phyloP scores from a whole-genome alignment of 2,888 invertebrate species.

The Carpatolechia fugitivella region DNA sequence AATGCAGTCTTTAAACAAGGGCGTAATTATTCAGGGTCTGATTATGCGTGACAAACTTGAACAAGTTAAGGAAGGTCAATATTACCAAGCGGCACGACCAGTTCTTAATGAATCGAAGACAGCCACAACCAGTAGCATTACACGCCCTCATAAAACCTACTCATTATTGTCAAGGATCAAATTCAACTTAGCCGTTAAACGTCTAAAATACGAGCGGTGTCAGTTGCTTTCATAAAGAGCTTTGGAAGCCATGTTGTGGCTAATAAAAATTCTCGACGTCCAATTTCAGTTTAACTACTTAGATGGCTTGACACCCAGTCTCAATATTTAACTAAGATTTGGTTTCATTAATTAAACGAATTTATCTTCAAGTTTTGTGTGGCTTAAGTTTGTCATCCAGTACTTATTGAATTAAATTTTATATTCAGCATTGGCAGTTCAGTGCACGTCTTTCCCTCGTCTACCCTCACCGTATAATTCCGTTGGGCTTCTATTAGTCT shows the following conservation, averaged over 20 bases:
- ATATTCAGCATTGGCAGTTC: background rate
- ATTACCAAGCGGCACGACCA: background rate
- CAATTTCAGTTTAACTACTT: conserved; percentile 39
- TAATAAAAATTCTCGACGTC: conserved; percentile 46
- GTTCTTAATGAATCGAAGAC: conserved; percentile 26
- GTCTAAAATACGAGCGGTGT: conserved; percentile 54
- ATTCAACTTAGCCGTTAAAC: conserved; percentile 49
- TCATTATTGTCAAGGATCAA: conserved; percentile 40
- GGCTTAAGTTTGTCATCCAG: no score
- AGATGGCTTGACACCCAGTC: conserved; percentile 9
- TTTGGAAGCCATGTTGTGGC: conserved; percentile 32
- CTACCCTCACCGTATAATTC: background rate
- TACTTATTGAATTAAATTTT: background rate
- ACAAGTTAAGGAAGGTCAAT: conserved; percentile 17
- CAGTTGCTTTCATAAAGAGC: conserved; percentile 39
- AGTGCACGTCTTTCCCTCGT: background rate
- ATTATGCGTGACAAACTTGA: background rate
- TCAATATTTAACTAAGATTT: background rate
- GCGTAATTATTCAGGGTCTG: background rate
- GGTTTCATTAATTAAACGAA: no score
- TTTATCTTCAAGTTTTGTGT: no score
- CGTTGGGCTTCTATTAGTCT: conserved; percentile 5
- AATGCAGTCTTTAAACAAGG: background rate
- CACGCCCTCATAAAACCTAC: conserved; percentile 55
- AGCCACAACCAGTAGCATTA: conserved; percentile 40